phyloP scores from a whole-genome alignment of 1,140 invertebrate species.

The Aethina tumida region DNA sequence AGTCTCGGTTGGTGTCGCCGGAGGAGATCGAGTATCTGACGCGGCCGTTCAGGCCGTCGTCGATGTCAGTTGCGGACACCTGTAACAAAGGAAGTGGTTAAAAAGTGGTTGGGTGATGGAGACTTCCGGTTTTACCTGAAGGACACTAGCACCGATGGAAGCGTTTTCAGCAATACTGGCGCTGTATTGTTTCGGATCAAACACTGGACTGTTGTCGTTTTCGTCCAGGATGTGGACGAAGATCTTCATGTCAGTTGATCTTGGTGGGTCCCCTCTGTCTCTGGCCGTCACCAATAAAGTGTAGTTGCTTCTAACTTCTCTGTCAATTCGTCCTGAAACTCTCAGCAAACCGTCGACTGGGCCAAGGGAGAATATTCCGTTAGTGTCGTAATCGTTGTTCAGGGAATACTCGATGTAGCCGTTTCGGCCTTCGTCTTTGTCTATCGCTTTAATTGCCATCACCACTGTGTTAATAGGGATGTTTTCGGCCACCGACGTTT shows the following conservation, averaged over 20 bases:
- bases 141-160: constrained; percentile 80
- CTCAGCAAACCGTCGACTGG: constrained; percentile 77
- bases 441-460: constrained; percentile 81
- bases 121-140: constrained; percentile 50
- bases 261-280: constrained; percentile 79
- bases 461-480: constrained; percentile 81
- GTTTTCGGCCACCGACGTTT: constrained; percentile 74
- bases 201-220: constrained; percentile 90
- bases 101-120: not conserved
- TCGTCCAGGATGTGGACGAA: constrained; percentile 74
- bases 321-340: constrained; percentile 70
- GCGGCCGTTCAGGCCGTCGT: constrained; percentile 79
- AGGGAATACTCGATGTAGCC: constrained; percentile 85
- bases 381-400: constrained; percentile 41
- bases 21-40: constrained; percentile 77
- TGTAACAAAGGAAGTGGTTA: constrained; percentile 31
- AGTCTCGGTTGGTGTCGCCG: constrained; percentile 87
- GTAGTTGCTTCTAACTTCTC: constrained; percentile 76
- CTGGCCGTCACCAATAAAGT: constrained; percentile 69
- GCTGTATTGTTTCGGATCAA: constrained; percentile 80
- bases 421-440: constrained; percentile 89
- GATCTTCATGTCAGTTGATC: constrained; percentile 58
- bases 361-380: constrained; percentile 70
- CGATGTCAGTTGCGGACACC: constrained; percentile 85
- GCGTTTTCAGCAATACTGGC: constrained; percentile 85